Percentiles rank a stretch among this genome's conserved stretches.
Evolutionary conservation across 1,140 invertebrate species (phyloP).

Genomic region (Polyergus mexicanus): DNA sequence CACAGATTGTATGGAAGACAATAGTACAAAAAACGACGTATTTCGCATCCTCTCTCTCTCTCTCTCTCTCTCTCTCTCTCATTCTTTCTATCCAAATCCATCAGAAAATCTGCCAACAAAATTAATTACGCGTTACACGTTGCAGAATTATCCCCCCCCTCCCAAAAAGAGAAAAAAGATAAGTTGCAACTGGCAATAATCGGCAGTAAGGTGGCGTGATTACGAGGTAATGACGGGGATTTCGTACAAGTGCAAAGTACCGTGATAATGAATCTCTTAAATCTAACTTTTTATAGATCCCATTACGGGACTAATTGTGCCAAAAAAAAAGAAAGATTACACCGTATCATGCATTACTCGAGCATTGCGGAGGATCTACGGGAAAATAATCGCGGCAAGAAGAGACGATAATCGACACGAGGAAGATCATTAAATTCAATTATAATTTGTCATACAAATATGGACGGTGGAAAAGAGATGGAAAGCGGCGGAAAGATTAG

Average conservation of each 20-base stretch:
- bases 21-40: constrained; percentile 17
- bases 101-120: constrained; percentile 20
- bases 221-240: constrained; percentile 47
- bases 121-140: constrained; percentile 44
- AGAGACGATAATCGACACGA: constrained; percentile 46
- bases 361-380: constrained; percentile 1
- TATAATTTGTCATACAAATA: constrained; percentile 52
- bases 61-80: too few relatives aligned
- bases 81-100: background rate
- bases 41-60: background rate
- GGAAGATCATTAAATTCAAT: constrained; percentile 44
- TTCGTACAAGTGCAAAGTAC: constrained; percentile 29
- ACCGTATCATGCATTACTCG: constrained; percentile 25
- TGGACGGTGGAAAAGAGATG: constrained; percentile 20
- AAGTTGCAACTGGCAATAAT: constrained; percentile 50
- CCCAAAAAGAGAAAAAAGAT: background rate
- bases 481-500: constrained; percentile 13
- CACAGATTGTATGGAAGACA: background rate
- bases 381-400: constrained; percentile 20
- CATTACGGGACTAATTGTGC: constrained; percentile 43
- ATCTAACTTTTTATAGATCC: constrained; percentile 50
- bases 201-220: constrained; percentile 33
- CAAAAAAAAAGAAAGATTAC: constrained; percentile 31
- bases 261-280: constrained; percentile 58
- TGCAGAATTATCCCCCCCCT: constrained; percentile 2